Conservation (phyloP, 2,797 vertebrate genomes). For the Fundulus diaphanus region DNA sequence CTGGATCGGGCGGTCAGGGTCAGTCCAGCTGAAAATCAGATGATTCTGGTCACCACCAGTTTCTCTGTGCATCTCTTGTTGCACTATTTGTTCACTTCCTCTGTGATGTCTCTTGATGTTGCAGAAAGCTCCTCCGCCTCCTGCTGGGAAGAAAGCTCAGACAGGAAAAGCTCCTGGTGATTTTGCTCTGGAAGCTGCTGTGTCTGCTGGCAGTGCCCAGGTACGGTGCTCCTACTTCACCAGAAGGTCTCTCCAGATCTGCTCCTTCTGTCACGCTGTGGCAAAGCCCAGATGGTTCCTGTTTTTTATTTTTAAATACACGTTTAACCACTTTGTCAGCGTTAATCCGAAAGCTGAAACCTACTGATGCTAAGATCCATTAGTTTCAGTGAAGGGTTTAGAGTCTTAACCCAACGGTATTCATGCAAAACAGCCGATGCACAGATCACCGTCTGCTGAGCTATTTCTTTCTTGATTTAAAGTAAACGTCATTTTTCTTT, state of each 20-base stretch:
- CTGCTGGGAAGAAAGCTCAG: slow-evolving; percentile 6
- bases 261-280: background rate
- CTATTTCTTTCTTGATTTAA: background rate
- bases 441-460: background rate
- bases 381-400: background rate
- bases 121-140: slow-evolving; percentile 16
- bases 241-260: background rate
- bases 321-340: background rate
- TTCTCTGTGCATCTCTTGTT: background rate
- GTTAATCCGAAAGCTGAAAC: background rate
- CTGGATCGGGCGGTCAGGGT: too few relatives aligned
- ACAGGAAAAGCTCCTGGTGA: background rate
- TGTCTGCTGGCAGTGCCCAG: slow-evolving; percentile 8
- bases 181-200: slow-evolving; percentile 10
- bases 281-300: too few relatives aligned
- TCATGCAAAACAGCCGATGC: background rate
- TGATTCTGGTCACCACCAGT: background rate
- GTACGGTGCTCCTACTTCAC: background rate
- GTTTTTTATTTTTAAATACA: background rate
- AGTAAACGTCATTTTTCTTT: background rate
- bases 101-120: background rate
- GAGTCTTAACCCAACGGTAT: background rate
- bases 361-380: background rate
- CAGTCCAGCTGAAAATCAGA: background rate
- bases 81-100: background rate